These are phyloP conservation scores for Paraplagusia blochii DNA, from an alignment of 2,113 vertebrate genomes.

Conservation along the genomic window DNA sequence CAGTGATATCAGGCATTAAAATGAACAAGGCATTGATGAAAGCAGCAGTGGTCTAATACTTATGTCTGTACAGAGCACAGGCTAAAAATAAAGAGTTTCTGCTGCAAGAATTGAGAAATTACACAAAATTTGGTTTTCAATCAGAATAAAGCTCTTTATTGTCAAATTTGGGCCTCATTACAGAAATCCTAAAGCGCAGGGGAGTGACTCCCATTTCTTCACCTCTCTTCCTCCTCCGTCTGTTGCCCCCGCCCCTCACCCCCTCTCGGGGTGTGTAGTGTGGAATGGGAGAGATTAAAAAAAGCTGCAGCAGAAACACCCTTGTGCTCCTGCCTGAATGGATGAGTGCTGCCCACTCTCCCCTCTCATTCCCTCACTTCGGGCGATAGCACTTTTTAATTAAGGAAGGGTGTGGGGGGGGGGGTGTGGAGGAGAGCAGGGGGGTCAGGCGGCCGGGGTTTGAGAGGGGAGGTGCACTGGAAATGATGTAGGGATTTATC, in stretches of 20 bases:
- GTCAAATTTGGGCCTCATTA: not conserved
- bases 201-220: constrained; percentile 7
- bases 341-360: constrained; percentile 59
- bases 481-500: constrained; percentile 75
- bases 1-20: too few relatives aligned
- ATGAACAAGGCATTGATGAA: too few relatives aligned
- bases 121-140: too few relatives aligned
- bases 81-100: too few relatives aligned
- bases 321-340: constrained; percentile 64
- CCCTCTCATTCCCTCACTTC: constrained; percentile 66
- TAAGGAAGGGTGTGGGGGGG: constrained; percentile 56
- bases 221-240: constrained; percentile 1
- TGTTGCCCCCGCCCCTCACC: constrained; percentile 29
- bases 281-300: constrained; percentile 61
- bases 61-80: too few relatives aligned
- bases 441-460: not conserved
- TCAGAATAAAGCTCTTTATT: too few relatives aligned
- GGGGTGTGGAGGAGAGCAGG: not conserved
- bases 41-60: too few relatives aligned
- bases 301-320: constrained; percentile 43
- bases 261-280: constrained; percentile 38
- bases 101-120: too few relatives aligned
- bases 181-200: constrained; percentile 11
- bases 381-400: constrained; percentile 78
- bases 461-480: constrained; percentile 21